Base-by-base conservation (phyloP, 2,888 invertebrate genomes). In the Argyra leucocephala region DNA sequence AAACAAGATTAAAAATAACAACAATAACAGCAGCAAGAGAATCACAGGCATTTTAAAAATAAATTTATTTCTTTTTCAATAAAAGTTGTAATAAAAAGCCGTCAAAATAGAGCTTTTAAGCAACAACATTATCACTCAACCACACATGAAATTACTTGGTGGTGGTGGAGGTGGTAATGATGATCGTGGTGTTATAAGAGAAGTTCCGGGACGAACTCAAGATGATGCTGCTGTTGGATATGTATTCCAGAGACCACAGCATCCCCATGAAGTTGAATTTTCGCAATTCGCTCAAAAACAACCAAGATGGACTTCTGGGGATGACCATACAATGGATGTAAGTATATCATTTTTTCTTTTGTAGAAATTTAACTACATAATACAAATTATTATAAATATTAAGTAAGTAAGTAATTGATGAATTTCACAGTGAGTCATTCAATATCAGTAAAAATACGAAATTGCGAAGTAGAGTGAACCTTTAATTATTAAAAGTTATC, bases 181-280 rank as follows among this genome's bases (percentile, higher is more conserved):
- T 83, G 83, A 82, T 74, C 80, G 81, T 72, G 78, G 76, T 79
- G 87, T 83, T 84, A 85, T 85, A 75, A 84, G 85, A 80, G 83
- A 82, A 79, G 84, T 84, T 76, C 88, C 85, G 79, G 84, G 84
- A 80, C 86, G 88, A 74, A 83, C 89, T 69, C 91, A 91, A 81
- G 94, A 95, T 80, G 95, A 95, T 84, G 92, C 92, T 69, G 89
- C 90, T 79, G 94, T 94, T 72, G 91, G 93, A 74, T 96, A 96
- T 80, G 91, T 93, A 72, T 96, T 92, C 78, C 93, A 93, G 78
- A 81, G 90, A 71, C 26, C 64, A 48, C 69, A 70, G 57, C 88
- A 89, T 69, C 88, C 89, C 70, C 87, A 88, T 70, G 93, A 93
- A 76, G 86, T 87, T 65, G 93, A 93, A 77, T 87, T 92, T 77